phyloP scores from a whole-genome alignment of 2,113 vertebrate species.

The Ploceus nigricollis region DNA sequence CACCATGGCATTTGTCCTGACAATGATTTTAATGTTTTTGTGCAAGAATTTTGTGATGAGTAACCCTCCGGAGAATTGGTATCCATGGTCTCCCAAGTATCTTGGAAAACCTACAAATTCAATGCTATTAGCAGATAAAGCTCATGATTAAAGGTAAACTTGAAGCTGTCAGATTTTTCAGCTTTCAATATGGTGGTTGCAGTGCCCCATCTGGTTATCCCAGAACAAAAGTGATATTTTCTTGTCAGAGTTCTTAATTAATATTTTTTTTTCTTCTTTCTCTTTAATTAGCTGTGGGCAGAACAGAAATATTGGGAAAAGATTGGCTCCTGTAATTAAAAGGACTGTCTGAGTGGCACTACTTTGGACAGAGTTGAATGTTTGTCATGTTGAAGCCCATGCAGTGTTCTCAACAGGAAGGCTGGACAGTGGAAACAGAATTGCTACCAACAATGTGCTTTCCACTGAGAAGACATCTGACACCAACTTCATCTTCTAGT shows the following conservation, averaged over 20 bases:
- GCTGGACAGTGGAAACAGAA: neutral
- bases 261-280: neutral
- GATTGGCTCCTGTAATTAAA: neutral
- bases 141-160: neutral
- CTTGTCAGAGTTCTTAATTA: neutral
- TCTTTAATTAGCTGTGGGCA: neutral
- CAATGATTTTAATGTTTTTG: neutral
- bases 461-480: neutral
- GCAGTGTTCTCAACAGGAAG: neutral
- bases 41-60: neutral
- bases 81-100: neutral
- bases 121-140: neutral
- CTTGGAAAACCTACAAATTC: neutral
- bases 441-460: accelerated
- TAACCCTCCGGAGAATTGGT: neutral
- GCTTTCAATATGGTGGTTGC: neutral
- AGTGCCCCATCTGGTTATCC: neutral
- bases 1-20: neutral
- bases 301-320: neutral
- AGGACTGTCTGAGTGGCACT: neutral
- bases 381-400: neutral
- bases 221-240: neutral
- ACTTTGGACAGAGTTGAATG: neutral
- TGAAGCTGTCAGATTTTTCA: neutral
- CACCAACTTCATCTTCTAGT: neutral